Conservation (phyloP, 1,140 invertebrate species). For the Drosophila setifemur region DNA sequence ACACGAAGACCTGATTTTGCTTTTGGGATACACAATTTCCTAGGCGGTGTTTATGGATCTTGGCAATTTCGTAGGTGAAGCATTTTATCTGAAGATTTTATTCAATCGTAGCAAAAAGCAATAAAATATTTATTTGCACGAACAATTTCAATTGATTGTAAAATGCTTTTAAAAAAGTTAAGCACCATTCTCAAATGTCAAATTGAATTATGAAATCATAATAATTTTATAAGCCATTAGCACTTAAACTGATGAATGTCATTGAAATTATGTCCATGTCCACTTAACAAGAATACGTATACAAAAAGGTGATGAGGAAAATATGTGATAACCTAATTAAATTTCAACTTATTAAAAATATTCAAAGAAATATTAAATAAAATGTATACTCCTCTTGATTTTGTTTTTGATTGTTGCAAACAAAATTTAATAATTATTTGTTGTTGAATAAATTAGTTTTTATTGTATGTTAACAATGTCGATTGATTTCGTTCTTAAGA, state of each 20-base stretch:
- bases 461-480: slow-evolving; percentile 14
- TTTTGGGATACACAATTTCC: slow-evolving; percentile 6
- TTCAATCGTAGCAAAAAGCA: background rate
- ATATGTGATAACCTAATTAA: no score
- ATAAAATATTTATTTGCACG: no score
- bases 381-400: no score
- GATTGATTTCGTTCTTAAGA: slow-evolving; percentile 1
- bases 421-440: background rate
- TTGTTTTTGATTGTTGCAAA: no score
- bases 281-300: slow-evolving; percentile 6
- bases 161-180: no score
- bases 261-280: no score
- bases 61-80: slow-evolving; percentile 6
- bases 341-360: background rate
- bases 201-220: background rate
- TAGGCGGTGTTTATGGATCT: slow-evolving; percentile 6
- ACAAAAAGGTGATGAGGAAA: background rate
- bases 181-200: slow-evolving; percentile 3
- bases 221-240: slow-evolving; percentile 1
- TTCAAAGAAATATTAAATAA: background rate
- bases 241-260: slow-evolving; percentile 7
- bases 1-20: slow-evolving; percentile 31
- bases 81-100: background rate
- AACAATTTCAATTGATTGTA: background rate
- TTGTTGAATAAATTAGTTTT: slow-evolving; percentile 25